These are phyloP conservation scores for Turnix velox DNA, from an alignment of 2,113 vertebrate species.

Conservation along the genomic window DNA sequence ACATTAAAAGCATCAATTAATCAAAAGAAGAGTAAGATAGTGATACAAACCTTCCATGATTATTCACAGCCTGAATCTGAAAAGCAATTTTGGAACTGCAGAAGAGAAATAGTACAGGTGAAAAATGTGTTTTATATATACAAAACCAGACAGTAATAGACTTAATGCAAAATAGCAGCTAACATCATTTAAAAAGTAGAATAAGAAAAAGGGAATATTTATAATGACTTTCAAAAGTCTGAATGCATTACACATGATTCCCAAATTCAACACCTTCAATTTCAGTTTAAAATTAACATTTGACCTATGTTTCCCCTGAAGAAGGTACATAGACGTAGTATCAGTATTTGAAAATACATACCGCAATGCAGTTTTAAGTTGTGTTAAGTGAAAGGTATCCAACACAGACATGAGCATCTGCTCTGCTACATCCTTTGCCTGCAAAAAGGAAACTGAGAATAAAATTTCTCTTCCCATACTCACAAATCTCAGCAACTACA, in stretches of 20 bases:
- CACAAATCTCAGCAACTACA: not conserved
- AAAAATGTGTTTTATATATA: not conserved
- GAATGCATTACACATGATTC: not conserved
- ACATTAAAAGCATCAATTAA: not conserved
- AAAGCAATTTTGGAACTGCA: conserved; percentile 85
- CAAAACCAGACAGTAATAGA: not conserved
- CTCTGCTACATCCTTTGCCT: conserved; percentile 89
- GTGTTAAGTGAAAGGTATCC: conserved; percentile 75
- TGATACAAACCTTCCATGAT: conserved; percentile 82
- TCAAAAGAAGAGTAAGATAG: not conserved
- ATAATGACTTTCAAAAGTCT: not conserved
- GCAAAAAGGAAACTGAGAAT: not conserved
- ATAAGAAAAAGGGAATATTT: not conserved
- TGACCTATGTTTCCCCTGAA: not conserved
- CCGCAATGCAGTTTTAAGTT: conserved; percentile 81
- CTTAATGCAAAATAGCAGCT: not conserved
- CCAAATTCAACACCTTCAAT: no score
- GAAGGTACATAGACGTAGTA: not conserved
- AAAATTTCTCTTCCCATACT: not conserved
- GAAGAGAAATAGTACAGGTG: not conserved
- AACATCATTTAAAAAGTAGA: not conserved
- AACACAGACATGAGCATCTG: conserved; percentile 76
- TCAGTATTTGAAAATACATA: conserved; percentile 37
- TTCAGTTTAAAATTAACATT: not conserved
- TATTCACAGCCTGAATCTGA: conserved; percentile 91